Percentiles rank a stretch among this genome's conserved stretches.
These are phyloP conservation scores for Melopsittacus undulatus DNA, from an alignment of 2,797 vertebrate genomes.

Conservation along the genomic window DNA sequence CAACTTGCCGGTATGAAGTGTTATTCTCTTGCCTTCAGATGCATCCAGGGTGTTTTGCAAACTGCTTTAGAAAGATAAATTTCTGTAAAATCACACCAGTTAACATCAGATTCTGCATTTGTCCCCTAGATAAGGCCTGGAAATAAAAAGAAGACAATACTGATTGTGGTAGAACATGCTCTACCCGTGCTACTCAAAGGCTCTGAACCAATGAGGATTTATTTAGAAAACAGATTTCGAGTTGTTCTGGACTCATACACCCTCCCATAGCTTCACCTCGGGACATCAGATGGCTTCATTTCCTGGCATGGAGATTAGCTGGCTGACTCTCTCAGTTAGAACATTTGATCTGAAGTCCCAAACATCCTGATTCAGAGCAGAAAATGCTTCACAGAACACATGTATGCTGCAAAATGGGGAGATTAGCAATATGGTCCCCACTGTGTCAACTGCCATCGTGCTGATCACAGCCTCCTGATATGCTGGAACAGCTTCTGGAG, in stretches of 20 bases:
- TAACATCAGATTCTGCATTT: background rate
- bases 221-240: slow-evolving; percentile 60
- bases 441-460: background rate
- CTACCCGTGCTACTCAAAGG: background rate
- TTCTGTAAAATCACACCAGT: background rate
- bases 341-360: slow-evolving; percentile 64
- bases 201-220: slow-evolving; percentile 25
- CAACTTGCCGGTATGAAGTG: background rate
- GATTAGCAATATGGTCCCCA: slow-evolving; percentile 54
- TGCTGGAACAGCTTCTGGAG: background rate
- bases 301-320: slow-evolving; percentile 63
- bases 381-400: slow-evolving; percentile 50
- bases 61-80: background rate
- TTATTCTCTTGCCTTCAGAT: background rate
- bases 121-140: background rate
- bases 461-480: slow-evolving; percentile 21
- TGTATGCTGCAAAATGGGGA: slow-evolving; percentile 17
- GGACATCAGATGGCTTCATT: slow-evolving; percentile 68
- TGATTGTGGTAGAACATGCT: background rate
- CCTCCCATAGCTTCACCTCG: slow-evolving; percentile 58
- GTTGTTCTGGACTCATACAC: slow-evolving; percentile 40
- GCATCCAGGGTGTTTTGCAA: background rate
- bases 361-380: slow-evolving; percentile 67
- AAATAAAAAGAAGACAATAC: background rate
- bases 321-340: slow-evolving; percentile 54